phyloP scores from a whole-genome alignment of 2,113 vertebrate species.

The Cichladusa arquata region DNA sequence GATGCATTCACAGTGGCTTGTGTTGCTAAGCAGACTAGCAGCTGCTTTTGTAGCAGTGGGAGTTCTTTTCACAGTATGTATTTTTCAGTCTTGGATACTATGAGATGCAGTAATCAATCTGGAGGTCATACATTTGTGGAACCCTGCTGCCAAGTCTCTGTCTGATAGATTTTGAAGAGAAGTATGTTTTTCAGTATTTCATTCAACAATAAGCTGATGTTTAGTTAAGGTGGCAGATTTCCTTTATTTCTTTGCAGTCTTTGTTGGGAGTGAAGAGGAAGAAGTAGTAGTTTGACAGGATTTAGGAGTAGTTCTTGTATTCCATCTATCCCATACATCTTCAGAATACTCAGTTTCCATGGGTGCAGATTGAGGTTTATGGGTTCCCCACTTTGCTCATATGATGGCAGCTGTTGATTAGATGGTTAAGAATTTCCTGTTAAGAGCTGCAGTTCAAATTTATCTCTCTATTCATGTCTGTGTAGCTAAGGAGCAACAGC shows the following conservation, averaged over 20 bases:
- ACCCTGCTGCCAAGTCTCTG: not conserved
- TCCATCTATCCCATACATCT: not conserved
- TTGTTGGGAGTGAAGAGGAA: not conserved
- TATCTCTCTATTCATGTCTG: not conserved
- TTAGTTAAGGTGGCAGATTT: not conserved
- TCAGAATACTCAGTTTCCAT: not conserved
- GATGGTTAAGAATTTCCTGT: not conserved
- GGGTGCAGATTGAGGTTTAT: not conserved
- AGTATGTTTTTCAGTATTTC: not conserved
- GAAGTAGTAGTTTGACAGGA: not conserved
- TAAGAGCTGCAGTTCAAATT: constrained; percentile 2
- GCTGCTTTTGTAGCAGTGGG: not conserved
- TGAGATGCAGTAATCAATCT: not conserved
- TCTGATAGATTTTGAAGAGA: not conserved
- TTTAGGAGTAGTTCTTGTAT: not conserved
- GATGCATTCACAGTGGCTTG: not conserved
- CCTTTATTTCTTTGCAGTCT: not conserved
- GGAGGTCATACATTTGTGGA: not conserved
- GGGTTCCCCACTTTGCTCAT: not conserved
- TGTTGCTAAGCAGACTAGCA: constrained; percentile 26
- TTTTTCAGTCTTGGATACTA: not conserved
- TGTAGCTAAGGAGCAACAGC: not conserved
- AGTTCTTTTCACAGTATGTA: not conserved
- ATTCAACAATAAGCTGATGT: not conserved
- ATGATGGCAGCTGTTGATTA: not conserved